Evolutionary conservation across 37 sponge, comb jelly and placozoan genomes (phyloP).

Genomic region (Eunapius fragilis): DNA sequence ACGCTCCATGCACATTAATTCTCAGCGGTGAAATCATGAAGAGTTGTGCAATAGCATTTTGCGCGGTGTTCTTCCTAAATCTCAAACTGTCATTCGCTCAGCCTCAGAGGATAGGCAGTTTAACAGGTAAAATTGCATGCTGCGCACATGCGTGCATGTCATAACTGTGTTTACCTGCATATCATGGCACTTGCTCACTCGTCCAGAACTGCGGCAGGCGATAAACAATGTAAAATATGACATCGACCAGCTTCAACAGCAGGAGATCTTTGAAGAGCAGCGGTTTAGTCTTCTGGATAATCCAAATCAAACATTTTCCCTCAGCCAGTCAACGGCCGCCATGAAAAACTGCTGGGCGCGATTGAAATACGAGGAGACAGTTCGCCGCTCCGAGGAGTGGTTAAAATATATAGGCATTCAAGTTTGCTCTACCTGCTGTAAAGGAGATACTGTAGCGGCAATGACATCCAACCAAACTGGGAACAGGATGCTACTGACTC

Average conservation of each 20-base stretch:
- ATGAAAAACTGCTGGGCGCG: background rate
- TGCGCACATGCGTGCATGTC: background rate
- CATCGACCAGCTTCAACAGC: background rate
- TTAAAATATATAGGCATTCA: background rate
- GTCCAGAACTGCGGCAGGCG: background rate
- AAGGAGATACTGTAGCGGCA: background rate
- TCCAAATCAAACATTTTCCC: background rate
- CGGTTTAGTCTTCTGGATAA: background rate
- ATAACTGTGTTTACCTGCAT: background rate
- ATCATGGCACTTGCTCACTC: background rate
- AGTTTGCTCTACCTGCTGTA: background rate
- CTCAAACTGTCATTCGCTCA: background rate
- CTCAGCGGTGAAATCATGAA: too few relatives aligned
- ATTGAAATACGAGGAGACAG: slow-evolving; percentile 12
- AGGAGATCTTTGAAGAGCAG: background rate
- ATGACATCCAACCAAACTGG: background rate
- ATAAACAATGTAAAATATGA: background rate
- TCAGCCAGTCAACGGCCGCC: background rate
- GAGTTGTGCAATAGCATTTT: background rate
- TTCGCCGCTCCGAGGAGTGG: slow-evolving; percentile 5
- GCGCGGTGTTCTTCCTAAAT: background rate
- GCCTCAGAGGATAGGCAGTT: background rate
- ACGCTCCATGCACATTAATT: too few relatives aligned
- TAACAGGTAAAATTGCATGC: background rate
- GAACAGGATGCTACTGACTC: background rate